Conservation (phyloP, 2,113 vertebrate genomes). For the Caretta caretta region DNA sequence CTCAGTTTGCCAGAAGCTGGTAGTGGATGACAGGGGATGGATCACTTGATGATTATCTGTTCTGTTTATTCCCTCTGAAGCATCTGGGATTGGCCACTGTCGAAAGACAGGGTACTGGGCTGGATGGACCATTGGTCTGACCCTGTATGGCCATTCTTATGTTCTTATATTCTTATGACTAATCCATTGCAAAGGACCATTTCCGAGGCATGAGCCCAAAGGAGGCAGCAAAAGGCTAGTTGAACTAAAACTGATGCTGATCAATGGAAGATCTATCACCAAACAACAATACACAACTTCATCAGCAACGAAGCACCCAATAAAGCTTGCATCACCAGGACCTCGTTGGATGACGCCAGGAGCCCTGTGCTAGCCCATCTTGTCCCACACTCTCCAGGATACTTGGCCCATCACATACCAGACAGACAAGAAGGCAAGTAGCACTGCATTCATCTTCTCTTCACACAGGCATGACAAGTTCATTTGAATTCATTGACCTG, state of each 20-base stretch:
- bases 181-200: background rate
- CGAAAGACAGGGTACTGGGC: too few species aligned
- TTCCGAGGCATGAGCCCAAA: background rate
- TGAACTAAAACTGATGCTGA: background rate
- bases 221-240: background rate
- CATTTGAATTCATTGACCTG: too few species aligned
- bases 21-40: too few species aligned
- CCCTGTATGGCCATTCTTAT: too few species aligned
- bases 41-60: too few species aligned
- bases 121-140: too few species aligned
- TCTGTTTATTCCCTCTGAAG: too few species aligned
- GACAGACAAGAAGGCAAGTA: too few species aligned
- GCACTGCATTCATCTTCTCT: background rate
- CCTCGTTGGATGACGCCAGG: background rate
- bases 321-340: background rate
- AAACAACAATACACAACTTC: background rate
- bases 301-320: background rate
- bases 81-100: too few species aligned
- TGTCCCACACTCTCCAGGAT: background rate
- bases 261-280: background rate
- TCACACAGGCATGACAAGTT: background rate
- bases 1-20: too few species aligned
- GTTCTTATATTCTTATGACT: too few species aligned
- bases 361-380: background rate
- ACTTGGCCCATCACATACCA: too few species aligned